A percentile compares a stretch with the other conserved stretches of the same genome.
Evolutionary conservation across 2,888 invertebrate genomes (phyloP).

Genomic region (Eupithecia insigniata): DNA sequence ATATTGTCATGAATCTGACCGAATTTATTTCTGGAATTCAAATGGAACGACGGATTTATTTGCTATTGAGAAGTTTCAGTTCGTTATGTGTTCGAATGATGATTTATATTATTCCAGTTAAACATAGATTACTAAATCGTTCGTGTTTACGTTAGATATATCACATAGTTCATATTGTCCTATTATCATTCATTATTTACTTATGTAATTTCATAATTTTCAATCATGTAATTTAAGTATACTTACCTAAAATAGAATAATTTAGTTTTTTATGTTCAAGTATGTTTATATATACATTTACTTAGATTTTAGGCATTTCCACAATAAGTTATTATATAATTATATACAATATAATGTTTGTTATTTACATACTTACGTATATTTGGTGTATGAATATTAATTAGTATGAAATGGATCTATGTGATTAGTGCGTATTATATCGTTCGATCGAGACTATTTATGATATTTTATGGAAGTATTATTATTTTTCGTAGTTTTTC

Average conservation of each 20-base stretch:
- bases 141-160: slow-evolving; percentile 27
- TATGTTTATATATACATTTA: slow-evolving; percentile 11
- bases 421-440: slow-evolving; percentile 50
- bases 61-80: slow-evolving; percentile 11
- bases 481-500: slow-evolving; percentile 43
- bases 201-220: background rate
- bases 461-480: slow-evolving; percentile 48
- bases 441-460: slow-evolving; percentile 24
- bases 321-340: background rate
- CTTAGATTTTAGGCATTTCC: background rate
- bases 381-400: slow-evolving; percentile 15
- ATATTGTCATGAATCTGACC: slow-evolving; percentile 9
- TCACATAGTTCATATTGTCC: slow-evolving; percentile 18
- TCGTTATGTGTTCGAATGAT: background rate
- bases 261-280: slow-evolving; percentile 2
- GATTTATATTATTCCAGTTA: slow-evolving; percentile 23
- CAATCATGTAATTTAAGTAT: background rate
- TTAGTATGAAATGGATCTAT: slow-evolving; percentile 39
- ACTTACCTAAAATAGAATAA: background rate
- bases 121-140: slow-evolving; percentile 18
- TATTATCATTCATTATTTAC: background rate
- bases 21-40: slow-evolving; percentile 6
- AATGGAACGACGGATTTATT: slow-evolving; percentile 22
- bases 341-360: background rate
- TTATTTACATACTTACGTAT: slow-evolving; percentile 15